Conservation (phyloP, 2,888 invertebrate species). For the Leptogaster cylindrica region DNA sequence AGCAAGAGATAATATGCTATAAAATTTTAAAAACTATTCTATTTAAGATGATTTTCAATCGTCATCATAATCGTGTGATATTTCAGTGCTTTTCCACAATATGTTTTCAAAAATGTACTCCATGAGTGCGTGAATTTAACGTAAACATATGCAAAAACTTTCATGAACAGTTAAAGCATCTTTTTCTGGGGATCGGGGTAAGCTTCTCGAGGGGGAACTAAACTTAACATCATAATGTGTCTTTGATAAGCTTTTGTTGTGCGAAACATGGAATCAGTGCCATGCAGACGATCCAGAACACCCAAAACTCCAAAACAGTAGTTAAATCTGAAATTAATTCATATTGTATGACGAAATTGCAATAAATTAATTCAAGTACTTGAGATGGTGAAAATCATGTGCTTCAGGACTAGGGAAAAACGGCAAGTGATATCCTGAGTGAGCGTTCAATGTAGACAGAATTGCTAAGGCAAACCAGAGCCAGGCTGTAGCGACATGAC, state of each 20-base stretch:
- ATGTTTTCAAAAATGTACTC: not conserved
- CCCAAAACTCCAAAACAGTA: constrained; percentile 85
- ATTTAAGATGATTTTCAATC: constrained; percentile 8
- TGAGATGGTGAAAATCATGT: constrained; percentile 87
- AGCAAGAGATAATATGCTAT: constrained; percentile 34
- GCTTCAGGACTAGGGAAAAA: constrained; percentile 85
- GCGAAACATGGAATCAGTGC: constrained; percentile 79
- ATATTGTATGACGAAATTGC: not conserved
- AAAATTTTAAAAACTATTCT: constrained; percentile 32
- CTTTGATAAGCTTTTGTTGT: constrained; percentile 73
- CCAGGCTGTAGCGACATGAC: constrained; percentile 78
- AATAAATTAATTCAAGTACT: constrained; percentile 64
- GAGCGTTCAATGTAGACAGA: constrained; percentile 78
- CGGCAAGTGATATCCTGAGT: constrained; percentile 85
- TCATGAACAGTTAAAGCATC: constrained; percentile 38
- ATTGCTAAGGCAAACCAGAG: constrained; percentile 82
- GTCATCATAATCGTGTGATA: not conserved
- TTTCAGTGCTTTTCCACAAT: constrained; percentile 11
- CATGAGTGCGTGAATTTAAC: too few relatives aligned
- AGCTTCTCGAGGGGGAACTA: constrained; percentile 71
- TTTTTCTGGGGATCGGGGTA: constrained; percentile 67
- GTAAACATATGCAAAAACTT: too few relatives aligned
- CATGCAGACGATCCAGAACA: constrained; percentile 80
- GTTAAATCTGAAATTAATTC: constrained; percentile 69
- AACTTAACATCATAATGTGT: constrained; percentile 74